phyloP scores from a whole-genome alignment of 2,113 vertebrate species.

The Jaculus jaculus region DNA sequence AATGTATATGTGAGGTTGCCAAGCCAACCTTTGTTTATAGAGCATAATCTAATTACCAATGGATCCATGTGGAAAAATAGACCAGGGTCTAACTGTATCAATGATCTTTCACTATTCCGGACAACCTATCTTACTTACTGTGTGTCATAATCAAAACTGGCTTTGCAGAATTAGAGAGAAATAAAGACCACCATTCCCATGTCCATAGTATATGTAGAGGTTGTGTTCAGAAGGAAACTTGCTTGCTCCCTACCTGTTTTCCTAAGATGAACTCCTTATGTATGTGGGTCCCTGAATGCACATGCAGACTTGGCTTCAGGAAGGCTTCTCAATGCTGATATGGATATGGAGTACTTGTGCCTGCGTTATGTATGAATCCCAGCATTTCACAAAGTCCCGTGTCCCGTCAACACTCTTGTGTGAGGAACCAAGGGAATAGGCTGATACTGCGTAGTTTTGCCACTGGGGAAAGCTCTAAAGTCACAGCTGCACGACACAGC shows the following conservation, averaged over 20 bases:
- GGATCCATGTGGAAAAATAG: constrained; percentile 72
- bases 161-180: constrained; percentile 36
- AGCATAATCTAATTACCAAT: constrained; percentile 73
- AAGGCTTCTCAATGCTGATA: not conserved
- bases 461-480: constrained; percentile 46
- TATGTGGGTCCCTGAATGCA: constrained; percentile 26
- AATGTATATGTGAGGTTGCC: constrained; percentile 73
- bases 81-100: constrained; percentile 58
- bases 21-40: constrained; percentile 79
- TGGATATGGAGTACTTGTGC: not conserved
- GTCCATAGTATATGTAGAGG: no score
- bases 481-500: constrained; percentile 58
- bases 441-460: constrained; percentile 57
- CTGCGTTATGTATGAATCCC: not conserved
- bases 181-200: not conserved
- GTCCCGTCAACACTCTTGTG: not conserved
- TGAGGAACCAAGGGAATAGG: constrained; percentile 55
- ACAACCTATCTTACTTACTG: not conserved
- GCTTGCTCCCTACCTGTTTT: constrained; percentile 45
- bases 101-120: constrained; percentile 62
- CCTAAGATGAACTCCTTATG: constrained; percentile 24
- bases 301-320: constrained; percentile 18
- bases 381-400: constrained; percentile 31
- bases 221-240: not conserved
- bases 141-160: not conserved